Percentiles rank a stretch among this genome's conserved stretches.
Evolutionary conservation across 2,113 vertebrate species (phyloP).

Genomic region (Chaetura pelagica): DNA sequence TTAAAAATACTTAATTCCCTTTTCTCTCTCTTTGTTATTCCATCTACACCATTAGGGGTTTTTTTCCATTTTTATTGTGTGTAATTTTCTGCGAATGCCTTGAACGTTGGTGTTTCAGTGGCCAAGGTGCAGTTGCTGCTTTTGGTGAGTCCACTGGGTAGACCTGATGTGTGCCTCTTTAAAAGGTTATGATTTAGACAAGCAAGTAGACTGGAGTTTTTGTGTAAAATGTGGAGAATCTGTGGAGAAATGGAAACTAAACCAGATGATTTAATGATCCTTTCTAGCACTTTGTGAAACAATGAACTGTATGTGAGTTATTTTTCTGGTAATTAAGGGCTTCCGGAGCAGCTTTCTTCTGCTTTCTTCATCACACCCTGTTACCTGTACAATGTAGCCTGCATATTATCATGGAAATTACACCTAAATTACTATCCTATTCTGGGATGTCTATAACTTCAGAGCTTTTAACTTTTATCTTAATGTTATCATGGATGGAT

Average conservation of each 20-base stretch:
- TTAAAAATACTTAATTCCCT: not conserved
- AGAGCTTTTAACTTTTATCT: constrained; percentile 22
- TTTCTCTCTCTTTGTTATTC: not conserved
- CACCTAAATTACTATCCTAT: not conserved
- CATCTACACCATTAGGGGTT: not conserved
- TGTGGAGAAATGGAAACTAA: not conserved
- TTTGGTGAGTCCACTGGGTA: not conserved
- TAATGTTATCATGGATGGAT: not conserved
- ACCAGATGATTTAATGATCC: not conserved
- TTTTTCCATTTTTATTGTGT: not conserved
- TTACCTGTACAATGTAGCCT: not conserved
- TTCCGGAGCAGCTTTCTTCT: not conserved
- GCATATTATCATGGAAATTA: not conserved
- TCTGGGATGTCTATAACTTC: not conserved
- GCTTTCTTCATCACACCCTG: not conserved
- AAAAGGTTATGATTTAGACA: not conserved
- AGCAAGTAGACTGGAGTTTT: not conserved
- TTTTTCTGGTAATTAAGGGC: not conserved
- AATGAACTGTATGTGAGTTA: not conserved
- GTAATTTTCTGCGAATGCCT: not conserved
- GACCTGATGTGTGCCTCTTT: not conserved
- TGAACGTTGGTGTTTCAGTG: not conserved
- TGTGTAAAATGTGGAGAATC: not conserved
- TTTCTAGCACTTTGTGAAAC: not conserved
- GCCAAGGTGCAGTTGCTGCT: not conserved